A percentile compares a stretch with the other conserved stretches of the same genome.
Evolutionary conservation across 2,888 invertebrate genomes (phyloP).

Genomic region (Germaria angustata): DNA sequence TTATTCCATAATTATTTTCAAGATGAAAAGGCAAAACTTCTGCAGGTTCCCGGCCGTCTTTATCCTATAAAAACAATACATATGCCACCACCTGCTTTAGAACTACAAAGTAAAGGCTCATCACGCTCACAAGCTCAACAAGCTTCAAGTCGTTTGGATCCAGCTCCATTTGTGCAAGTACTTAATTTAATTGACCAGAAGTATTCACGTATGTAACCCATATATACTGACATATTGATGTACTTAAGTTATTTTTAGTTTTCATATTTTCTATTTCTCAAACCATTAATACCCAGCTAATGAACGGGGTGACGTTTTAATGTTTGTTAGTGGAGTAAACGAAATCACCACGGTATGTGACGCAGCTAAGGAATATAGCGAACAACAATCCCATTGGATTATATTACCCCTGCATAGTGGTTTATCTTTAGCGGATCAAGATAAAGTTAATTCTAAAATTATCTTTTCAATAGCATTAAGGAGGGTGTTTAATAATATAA

Average conservation of each 20-base stretch:
- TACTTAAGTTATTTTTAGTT: too few relatives aligned
- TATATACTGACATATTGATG: too few relatives aligned
- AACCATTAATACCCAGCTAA: constrained; percentile 80
- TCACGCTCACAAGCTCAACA: constrained; percentile 76
- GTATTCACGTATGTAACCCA: constrained; percentile 82
- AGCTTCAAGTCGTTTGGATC: constrained; percentile 89
- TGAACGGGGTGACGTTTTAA: constrained; percentile 95
- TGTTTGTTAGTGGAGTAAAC: constrained; percentile 96
- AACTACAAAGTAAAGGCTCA: constrained; percentile 82
- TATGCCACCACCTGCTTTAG: constrained; percentile 83
- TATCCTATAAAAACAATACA: constrained; percentile 96
- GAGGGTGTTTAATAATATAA: too few relatives aligned
- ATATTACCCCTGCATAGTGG: constrained; percentile 95
- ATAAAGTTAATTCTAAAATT: constrained; percentile 84
- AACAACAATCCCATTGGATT: constrained; percentile 90
- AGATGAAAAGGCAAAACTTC: constrained; percentile 88
- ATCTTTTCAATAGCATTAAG: too few relatives aligned
- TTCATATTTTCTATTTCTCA: background rate
- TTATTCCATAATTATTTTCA: constrained; percentile 95
- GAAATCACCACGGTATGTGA: constrained; percentile 94
- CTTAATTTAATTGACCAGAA: constrained; percentile 95
- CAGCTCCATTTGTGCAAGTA: constrained; percentile 94
- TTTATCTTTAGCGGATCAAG: constrained; percentile 95
- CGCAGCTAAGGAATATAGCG: constrained; percentile 90
- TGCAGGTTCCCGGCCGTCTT: constrained; percentile 96